Base-by-base conservation (phyloP, 1,140 invertebrate genomes). In the Idris sp. region DNA sequence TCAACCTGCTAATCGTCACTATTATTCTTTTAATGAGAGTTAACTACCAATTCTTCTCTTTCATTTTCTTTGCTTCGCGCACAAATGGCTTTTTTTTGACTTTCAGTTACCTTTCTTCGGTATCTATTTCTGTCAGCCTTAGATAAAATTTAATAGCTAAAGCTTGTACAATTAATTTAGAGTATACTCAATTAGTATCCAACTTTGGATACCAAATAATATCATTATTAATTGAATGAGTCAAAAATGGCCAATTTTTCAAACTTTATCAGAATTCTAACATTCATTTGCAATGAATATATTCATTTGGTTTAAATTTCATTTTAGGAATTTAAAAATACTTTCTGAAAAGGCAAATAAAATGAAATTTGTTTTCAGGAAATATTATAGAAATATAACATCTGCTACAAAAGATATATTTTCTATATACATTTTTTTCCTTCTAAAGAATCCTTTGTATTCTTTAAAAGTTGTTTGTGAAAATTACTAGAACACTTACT, bases 101-200 rank as follows among this genome's bases (percentile, higher is more conserved):
- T 41, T 25, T 31, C 15, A 10, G 25, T 43, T 56, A 14, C 26
- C 6, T 40, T 25, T 54, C 3, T 38, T 49, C 25, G 49, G 10
- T 18, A 43, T 19, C 25, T 43, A 56, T 56, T 56, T 43, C 51
- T 31, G 26, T 28, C 14, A 26, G 16, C 11, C 8, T 41, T 35
- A 58, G 53, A 58, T 58, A 56, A 41, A 43, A 25, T 43, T 30
- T 56, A 43, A 56, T 43, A 33, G 26, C 38, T 8, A 22, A 56
- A 36, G 26, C 51, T 31, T 56, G 51, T 58, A 44, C 28, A 44
- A 58, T 58, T 58, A 58, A 58, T 58, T 58, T 58, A 36, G 53
- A 33, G 19, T 56, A 19, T 43, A 10, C 16, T 44, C 26, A 35
- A 10, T 44, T 44, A 44, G 43, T 30, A 35, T 35, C 40, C 28